A percentile compares a stretch with the other conserved stretches of the same genome.
Conservation (phyloP, 2,797 vertebrate genomes). For the Propithecus deckenii region DNA sequence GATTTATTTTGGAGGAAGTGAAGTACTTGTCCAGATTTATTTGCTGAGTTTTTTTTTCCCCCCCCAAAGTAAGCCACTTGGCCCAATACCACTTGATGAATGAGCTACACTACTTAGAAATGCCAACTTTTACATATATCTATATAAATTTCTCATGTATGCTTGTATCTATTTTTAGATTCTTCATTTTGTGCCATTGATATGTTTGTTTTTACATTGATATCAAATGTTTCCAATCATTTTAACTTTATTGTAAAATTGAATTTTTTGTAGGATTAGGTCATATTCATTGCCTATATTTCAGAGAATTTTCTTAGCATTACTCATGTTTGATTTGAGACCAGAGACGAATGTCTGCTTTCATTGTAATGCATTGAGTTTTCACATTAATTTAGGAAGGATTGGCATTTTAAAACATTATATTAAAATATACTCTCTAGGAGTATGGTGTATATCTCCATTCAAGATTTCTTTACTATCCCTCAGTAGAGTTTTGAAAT, state of each 20-base stretch:
- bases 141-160: background rate
- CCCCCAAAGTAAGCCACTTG: background rate
- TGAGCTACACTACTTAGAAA: background rate
- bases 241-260: background rate
- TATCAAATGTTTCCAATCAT: background rate
- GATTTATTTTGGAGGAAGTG: background rate
- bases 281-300: background rate
- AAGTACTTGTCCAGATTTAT: background rate
- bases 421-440: background rate
- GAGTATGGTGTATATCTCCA: background rate
- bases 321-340: background rate
- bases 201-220: background rate
- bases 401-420: background rate
- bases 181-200: background rate
- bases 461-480: background rate
- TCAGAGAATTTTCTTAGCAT: background rate
- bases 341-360: background rate
- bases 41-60: background rate
- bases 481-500: background rate
- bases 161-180: background rate
- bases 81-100: background rate
- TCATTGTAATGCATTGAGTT: background rate
- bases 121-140: background rate
- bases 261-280: background rate
- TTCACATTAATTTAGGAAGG: conserved; percentile 25